phyloP scores from a whole-genome alignment of 2,113 vertebrate genomes.

The Pyxicephalus adspersus region DNA sequence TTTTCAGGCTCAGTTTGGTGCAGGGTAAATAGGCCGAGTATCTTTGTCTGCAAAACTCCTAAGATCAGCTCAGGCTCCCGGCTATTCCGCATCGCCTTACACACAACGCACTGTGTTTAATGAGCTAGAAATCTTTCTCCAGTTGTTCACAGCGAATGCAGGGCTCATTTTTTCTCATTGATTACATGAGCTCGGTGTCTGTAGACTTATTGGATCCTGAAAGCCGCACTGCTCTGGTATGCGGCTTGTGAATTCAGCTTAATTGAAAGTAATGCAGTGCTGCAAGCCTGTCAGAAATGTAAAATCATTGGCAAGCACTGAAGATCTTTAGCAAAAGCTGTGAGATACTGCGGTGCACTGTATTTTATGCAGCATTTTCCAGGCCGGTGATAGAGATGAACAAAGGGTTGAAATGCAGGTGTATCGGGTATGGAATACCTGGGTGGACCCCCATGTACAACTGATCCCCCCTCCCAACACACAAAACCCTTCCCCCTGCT shows the following conservation, averaged over 20 bases:
- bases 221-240: constrained; percentile 57
- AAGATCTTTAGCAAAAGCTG: constrained; percentile 17
- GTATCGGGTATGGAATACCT: no score
- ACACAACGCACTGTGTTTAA: constrained; percentile 13
- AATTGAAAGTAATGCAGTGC: constrained; percentile 64
- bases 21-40: no score
- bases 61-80: not conserved
- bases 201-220: constrained; percentile 60
- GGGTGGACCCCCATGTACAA: no score
- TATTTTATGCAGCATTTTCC: not conserved
- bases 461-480: no score
- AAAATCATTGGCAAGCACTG: constrained; percentile 63
- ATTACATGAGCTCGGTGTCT: constrained; percentile 61
- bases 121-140: constrained; percentile 32
- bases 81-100: constrained; percentile 2
- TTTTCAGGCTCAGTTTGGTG: no score
- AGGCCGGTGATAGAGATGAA: not conserved
- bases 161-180: constrained; percentile 50
- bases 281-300: constrained; percentile 60
- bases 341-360: not conserved
- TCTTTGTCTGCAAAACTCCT: not conserved
- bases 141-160: not conserved
- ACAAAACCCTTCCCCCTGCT: no score
- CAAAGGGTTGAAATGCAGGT: not conserved
- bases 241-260: constrained; percentile 62